phyloP scores from a whole-genome alignment of 2,797 vertebrate species.

The Potorous gilbertii region DNA sequence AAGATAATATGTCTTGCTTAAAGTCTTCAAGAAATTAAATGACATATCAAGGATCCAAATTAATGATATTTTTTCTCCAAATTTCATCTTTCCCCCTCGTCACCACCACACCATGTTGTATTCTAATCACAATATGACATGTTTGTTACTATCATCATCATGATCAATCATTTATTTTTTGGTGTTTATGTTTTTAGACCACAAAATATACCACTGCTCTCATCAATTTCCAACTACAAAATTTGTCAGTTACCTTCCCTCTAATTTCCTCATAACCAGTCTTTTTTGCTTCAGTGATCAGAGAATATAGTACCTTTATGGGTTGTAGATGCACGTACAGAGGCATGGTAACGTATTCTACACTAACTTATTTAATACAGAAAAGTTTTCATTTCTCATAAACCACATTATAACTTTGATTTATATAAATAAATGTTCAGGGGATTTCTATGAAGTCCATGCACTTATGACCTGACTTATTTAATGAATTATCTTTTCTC shows the following conservation, averaged over 20 bases:
- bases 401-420: neutral
- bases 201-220: neutral
- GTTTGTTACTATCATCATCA: neutral
- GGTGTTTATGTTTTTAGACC: too few species aligned
- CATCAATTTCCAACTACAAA: neutral
- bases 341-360: neutral
- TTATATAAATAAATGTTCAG: neutral
- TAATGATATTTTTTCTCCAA: neutral
- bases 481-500: conserved; percentile 25
- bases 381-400: neutral
- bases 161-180: too few species aligned
- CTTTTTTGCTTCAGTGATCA: neutral
- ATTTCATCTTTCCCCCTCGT: neutral
- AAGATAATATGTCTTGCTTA: neutral
- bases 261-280: neutral
- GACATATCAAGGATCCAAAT: neutral
- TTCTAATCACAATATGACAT: neutral
- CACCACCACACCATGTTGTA: neutral
- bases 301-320: too few species aligned
- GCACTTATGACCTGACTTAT: neutral
- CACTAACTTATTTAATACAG: neutral
- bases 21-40: neutral
- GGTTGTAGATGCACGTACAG: neutral
- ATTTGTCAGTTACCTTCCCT: too few species aligned
- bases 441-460: neutral